Evolutionary conservation across 35 echinoderm and acorn worm genomes (phyloP).

Genomic region (Ptychodera flava): DNA sequence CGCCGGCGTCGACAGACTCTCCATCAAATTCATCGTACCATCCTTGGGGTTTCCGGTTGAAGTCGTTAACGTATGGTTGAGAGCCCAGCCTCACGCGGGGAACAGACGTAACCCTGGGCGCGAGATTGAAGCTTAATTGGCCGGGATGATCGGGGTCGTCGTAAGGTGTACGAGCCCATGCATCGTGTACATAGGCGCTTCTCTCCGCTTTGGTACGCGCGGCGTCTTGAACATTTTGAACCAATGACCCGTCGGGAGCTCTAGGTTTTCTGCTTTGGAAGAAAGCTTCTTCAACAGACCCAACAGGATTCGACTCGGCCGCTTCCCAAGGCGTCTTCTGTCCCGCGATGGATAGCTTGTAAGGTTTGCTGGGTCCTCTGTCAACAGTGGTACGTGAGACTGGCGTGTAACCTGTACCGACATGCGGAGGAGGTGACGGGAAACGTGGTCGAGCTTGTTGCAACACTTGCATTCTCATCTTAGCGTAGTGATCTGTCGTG

Average conservation of each 20-base stretch:
- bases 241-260: neutral
- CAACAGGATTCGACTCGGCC: neutral
- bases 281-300: neutral
- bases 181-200: neutral
- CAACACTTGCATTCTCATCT: neutral
- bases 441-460: neutral
- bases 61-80: conserved; percentile 3
- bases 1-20: neutral
- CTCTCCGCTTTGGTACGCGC: neutral
- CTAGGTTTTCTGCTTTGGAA: neutral
- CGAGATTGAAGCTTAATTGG: neutral
- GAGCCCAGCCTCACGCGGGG: neutral
- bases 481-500: neutral
- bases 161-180: neutral
- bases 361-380: neutral
- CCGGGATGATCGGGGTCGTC: no score
- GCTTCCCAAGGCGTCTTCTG: neutral
- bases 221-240: neutral
- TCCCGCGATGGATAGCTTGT: neutral
- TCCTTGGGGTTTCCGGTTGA: neutral
- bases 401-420: neutral
- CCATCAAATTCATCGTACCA: neutral
- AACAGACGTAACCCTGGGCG: neutral
- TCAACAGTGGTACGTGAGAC: neutral
- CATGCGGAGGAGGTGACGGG: neutral